Conservation (phyloP, 2,113 vertebrate genomes). For the Salvelinus sp. region DNA sequence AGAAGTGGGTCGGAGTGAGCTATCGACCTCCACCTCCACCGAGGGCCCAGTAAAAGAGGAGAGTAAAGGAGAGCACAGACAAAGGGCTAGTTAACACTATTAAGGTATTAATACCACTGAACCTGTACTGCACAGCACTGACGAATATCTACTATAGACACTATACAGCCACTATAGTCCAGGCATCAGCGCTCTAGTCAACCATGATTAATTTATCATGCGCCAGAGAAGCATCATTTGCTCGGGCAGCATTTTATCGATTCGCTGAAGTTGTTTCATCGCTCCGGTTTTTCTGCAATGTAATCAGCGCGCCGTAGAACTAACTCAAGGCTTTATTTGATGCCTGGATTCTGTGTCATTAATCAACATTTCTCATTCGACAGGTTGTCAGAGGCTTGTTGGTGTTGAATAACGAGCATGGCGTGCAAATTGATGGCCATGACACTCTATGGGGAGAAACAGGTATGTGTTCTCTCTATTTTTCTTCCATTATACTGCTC, state of each 20-base stretch:
- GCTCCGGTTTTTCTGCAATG: not conserved
- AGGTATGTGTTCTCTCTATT: constrained; percentile 79
- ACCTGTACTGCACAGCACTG: not conserved
- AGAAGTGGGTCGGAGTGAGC: constrained; percentile 36
- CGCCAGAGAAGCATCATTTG: constrained; percentile 22
- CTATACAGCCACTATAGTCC: constrained; percentile 7
- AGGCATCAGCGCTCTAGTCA: constrained; percentile 15
- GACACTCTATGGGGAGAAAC: constrained; percentile 98
- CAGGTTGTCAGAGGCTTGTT: constrained; percentile 91
- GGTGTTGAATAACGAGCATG: constrained; percentile 78
- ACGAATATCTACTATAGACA: not conserved
- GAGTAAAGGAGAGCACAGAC: not conserved
- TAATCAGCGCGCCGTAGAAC: constrained; percentile 23
- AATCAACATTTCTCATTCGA: constrained; percentile 66
- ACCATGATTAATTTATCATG: constrained; percentile 29
- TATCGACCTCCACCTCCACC: constrained; percentile 24
- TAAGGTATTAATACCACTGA: constrained; percentile 42
- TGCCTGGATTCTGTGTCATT: constrained; percentile 47
- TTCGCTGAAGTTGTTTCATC: constrained; percentile 11
- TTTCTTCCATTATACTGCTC: constrained; percentile 22
- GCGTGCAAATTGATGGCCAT: constrained; percentile 86
- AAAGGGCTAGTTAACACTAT: constrained; percentile 17
- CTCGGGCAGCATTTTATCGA: constrained; percentile 17
- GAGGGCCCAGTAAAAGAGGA: not conserved
- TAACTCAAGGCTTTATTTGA: constrained; percentile 40